A percentile compares a stretch with the other conserved stretches of the same genome.
Evolutionary conservation across 2,888 invertebrate species (phyloP).

Genomic region (Hydriomena furcata): DNA sequence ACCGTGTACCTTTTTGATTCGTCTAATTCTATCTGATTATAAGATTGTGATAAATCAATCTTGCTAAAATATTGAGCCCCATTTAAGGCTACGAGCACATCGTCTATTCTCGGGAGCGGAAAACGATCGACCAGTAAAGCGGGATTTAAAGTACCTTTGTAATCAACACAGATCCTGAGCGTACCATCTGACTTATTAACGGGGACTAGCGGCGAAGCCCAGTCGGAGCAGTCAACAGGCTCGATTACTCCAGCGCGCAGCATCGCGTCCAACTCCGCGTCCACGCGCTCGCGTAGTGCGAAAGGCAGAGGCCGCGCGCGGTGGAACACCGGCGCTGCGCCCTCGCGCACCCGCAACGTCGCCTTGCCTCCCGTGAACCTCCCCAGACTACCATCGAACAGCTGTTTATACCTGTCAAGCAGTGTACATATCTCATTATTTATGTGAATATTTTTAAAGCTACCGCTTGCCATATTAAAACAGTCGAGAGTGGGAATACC

Average conservation of each 20-base stretch:
- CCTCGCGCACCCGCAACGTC: conserved; percentile 26
- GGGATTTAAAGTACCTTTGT: conserved; percentile 31
- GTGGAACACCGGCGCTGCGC: no score
- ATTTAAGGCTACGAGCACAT: conserved; percentile 24
- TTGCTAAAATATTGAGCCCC: no score
- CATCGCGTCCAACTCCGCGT: conserved; percentile 38
- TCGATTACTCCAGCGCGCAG: conserved; percentile 36
- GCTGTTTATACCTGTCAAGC: conserved; percentile 16
- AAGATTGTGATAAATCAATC: no score
- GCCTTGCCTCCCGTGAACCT: conserved; percentile 28
- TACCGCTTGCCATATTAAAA: no score
- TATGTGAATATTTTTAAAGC: not conserved
- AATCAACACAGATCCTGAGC: conserved; percentile 38
- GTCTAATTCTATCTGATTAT: no score
- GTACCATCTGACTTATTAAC: conserved; percentile 36
- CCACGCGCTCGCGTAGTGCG: conserved; percentile 34
- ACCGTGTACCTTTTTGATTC: no score
- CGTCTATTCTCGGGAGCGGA: conserved; percentile 33
- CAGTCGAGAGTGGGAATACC: no score
- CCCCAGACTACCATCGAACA: conserved; percentile 32
- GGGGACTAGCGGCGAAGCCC: conserved; percentile 25
- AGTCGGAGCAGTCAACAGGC: conserved; percentile 34
- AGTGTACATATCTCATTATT: no score
- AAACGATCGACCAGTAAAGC: conserved; percentile 30
- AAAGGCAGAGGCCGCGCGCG: conserved; percentile 36